phyloP scores from a whole-genome alignment of 2,113 vertebrate species.

The Elachura formosa region DNA sequence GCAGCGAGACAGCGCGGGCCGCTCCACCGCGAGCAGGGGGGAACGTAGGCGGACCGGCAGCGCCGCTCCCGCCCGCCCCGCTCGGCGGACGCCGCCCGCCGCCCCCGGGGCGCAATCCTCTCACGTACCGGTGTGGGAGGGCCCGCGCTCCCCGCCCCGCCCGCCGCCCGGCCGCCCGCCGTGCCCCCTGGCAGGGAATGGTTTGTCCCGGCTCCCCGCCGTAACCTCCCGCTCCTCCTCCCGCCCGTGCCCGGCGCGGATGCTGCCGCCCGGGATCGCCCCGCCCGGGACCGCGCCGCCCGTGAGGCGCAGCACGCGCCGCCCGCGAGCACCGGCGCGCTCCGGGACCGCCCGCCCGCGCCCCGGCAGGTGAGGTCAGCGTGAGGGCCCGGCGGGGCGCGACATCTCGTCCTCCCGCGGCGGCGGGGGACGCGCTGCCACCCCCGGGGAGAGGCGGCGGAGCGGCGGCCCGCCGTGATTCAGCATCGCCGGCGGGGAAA shows the following conservation, averaged over 20 bases:
- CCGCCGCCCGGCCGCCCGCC: no score
- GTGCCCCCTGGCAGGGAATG: no score
- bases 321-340: neutral
- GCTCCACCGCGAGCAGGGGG: no score
- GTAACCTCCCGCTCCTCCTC: neutral
- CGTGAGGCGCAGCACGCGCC: neutral
- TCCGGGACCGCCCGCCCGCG: neutral
- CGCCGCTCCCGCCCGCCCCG: no score
- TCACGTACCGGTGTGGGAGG: no score
- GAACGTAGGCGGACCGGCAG: no score
- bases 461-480: conserved; percentile 1
- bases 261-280: neutral
- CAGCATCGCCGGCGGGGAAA: conserved; percentile 5
- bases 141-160: no score
- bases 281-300: neutral
- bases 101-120: no score
- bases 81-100: no score
- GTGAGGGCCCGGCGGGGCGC: no score
- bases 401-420: neutral
- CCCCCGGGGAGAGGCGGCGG: neutral
- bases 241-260: neutral
- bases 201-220: neutral
- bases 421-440: neutral
- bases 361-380: neutral
- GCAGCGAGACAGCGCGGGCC: no score